Base-by-base conservation (phyloP, 2,888 invertebrate species). In the Tipula helvola region DNA sequence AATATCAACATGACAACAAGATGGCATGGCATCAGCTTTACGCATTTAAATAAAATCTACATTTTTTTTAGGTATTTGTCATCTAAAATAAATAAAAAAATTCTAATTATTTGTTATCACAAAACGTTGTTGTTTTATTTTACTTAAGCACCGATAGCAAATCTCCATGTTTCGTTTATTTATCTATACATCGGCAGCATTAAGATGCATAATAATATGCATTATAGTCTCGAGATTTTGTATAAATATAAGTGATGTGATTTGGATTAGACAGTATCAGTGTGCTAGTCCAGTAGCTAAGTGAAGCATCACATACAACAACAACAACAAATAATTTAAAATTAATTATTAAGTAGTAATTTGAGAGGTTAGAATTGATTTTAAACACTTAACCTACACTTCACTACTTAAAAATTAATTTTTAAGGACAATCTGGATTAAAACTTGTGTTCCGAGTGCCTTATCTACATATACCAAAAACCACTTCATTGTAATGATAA, bases 331-430 rank as follows among this genome's bases (percentile, higher is more conserved):
- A 2, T 39, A 39, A 5, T 71, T 3, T 71, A 71, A 71, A 71
- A 71, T 71, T 71, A 71, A 71, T 71, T 71, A 71, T 71, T 71
- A 71, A 71, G 71, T 71, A 71, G 71, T 71, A 71, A 71, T 71
- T 71, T 71, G 71, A 71, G 71, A 71, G 71, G 71, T 71, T 71
- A 71, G 71, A 71, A 71, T 28, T 28, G 7, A 71, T 71, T 28
- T 71, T 71, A 28, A 57, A 71, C 28, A 28, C 71, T 71, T 71
- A 71, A 71, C 71, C 71, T 71, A 71, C 71, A 71, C 7, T 71
- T 71, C 18, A 71, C 71, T 71, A 71, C 71, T 71, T 18, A 71
- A 71, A 71, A 71, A 71, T 71, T 71, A 71, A 71, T 71, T 71
- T 71, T 71, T 28, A 71, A 71, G 3, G 28, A 71, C 71, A 71